Base-by-base conservation (phyloP, 2,797 vertebrate species). In the Malacoraja senta region DNA sequence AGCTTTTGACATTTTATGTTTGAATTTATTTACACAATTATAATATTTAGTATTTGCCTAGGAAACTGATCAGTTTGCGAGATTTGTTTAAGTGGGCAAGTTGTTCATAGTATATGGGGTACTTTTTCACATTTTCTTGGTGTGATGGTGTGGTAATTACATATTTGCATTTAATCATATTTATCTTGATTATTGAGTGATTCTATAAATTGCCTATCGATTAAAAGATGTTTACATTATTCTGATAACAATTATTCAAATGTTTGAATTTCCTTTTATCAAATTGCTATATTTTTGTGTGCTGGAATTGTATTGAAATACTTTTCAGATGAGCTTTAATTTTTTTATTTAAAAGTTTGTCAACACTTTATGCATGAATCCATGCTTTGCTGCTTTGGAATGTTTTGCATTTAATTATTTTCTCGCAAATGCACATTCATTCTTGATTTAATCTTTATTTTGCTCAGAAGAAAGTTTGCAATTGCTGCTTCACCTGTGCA, bases 311-410 rank as follows among this genome's bases (percentile, higher is more conserved):
- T 91, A 6, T 74, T 19, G n/a, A n/a, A 38, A 76, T 74, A 92
- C 29, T 76, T 92, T 53, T 21, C n/a, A 68, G 35, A 88, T 32
- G 13, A n/a, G 21, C 19, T 38, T 92, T 8, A 17, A 92, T 92
- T 65, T 26, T 91, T 72, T 72, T 72, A 10, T 74, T 24, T 38
- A 2, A 10, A 44, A 10, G 32, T 74, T 91, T 91, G 35, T 26
- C n/a, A 76, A 24, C 71, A 76, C 12, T 72, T 12, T 74, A 92
- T 92, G 90, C 90, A 76, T 92, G 68, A 68, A 74, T 8, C 24
- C 24, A 91, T 74, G 68, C 71, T 76, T 84, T 88, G 68, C 76
- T 74, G 38, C 71, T 29, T 71, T 92, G 90, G 24, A 92, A 92
- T 92, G 44, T 92, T 76, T 76, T 92, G 38, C 38, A 76, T 53